These are phyloP conservation scores for Oreamnos americanus DNA, from an alignment of 2,113 vertebrate species.

Conservation along the genomic window DNA sequence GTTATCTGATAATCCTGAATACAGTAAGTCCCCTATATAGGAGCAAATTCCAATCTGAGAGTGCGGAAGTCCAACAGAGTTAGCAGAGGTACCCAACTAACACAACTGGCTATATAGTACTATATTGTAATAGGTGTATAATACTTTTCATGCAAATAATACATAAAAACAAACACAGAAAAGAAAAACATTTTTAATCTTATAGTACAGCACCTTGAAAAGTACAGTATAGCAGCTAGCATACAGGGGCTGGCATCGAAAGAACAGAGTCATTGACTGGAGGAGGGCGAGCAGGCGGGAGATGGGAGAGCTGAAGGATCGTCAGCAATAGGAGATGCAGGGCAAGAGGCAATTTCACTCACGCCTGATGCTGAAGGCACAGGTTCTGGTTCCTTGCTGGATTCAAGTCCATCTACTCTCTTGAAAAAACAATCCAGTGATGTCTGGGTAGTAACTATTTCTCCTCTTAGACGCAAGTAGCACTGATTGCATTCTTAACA, in stretches of 20 bases:
- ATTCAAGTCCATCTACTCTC: neutral
- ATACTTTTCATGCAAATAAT: neutral
- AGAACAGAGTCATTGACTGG: neutral
- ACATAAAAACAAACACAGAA: neutral
- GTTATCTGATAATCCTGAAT: neutral
- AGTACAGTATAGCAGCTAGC: neutral
- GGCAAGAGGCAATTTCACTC: neutral
- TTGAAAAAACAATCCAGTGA: neutral
- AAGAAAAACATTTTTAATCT: neutral
- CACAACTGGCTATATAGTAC: neutral
- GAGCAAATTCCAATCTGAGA: neutral
- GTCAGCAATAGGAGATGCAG: neutral
- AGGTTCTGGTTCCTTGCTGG: neutral
- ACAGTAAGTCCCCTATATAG: neutral
- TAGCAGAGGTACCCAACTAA: neutral
- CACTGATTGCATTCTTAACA: neutral
- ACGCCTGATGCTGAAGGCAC: neutral
- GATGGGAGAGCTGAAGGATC: neutral
- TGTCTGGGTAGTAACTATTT: neutral
- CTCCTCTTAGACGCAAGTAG: neutral
- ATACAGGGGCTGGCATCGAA: neutral
- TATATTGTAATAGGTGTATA: neutral
- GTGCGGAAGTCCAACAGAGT: neutral
- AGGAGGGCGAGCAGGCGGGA: neutral
- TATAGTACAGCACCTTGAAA: neutral